These are phyloP conservation scores for Lycaena phlaeas DNA, from an alignment of 2,888 invertebrate genomes.

Conservation along the genomic window DNA sequence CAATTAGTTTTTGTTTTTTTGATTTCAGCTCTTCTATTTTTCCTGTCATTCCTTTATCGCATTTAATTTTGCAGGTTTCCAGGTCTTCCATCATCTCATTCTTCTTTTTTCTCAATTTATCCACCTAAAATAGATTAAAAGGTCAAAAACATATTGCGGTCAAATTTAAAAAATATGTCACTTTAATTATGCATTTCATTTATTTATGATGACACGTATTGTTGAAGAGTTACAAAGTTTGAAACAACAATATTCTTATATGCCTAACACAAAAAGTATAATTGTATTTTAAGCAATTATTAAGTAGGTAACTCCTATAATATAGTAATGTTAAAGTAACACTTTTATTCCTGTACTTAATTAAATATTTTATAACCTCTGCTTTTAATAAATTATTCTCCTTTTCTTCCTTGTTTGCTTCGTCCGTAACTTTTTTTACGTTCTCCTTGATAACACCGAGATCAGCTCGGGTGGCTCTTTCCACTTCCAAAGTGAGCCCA, in stretches of 20 bases:
- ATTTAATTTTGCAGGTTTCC: conserved; percentile 40
- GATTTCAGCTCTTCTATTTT: conserved; percentile 33
- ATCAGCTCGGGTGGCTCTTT: conserved; percentile 46
- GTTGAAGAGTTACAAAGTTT: too few relatives aligned
- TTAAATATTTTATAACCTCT: conserved; percentile 28
- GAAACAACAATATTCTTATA: too few relatives aligned
- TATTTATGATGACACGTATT: too few relatives aligned
- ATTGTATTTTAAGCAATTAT: too few relatives aligned
- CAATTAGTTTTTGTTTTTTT: conserved; percentile 30
- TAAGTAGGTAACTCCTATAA: too few relatives aligned
- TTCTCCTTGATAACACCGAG: conserved; percentile 40
- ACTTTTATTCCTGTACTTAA: too few relatives aligned
- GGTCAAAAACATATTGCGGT: background rate
- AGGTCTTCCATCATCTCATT: conserved; percentile 37
- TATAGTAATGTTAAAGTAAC: too few relatives aligned
- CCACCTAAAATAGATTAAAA: conserved; percentile 30
- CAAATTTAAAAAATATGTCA: background rate
- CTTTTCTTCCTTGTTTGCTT: conserved; percentile 37
- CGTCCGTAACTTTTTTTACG: conserved; percentile 33
- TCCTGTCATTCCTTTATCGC: conserved; percentile 36
- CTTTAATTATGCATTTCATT: too few relatives aligned
- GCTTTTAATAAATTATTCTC: conserved; percentile 25
- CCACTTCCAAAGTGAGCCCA: conserved; percentile 39
- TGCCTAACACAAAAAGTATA: too few relatives aligned
- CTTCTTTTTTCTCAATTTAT: conserved; percentile 38